Conservation (phyloP, 1,140 invertebrate genomes). For the Meloidogyne floridensis region DNA sequence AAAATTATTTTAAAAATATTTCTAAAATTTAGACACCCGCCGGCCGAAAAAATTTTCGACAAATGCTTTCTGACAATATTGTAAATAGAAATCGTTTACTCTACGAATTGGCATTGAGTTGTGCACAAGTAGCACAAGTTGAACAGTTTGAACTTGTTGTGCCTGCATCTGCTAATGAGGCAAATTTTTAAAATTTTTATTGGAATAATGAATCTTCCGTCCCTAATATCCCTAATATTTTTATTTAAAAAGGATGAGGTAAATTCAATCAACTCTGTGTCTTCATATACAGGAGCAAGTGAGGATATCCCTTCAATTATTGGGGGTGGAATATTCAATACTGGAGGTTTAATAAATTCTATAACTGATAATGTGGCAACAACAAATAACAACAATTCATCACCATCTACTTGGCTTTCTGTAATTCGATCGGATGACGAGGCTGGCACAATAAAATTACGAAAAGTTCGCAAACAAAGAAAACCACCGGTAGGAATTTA, state of each 20-base stretch:
- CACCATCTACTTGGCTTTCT: constrained; percentile 10
- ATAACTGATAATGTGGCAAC: neutral
- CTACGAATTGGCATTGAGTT: constrained; percentile 54
- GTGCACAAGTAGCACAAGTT: constrained; percentile 52
- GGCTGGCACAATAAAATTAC: constrained; percentile 29
- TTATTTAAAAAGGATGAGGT: neutral
- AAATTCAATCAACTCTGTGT: constrained; percentile 17
- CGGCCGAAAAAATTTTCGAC: constrained; percentile 35
- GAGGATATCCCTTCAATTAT: neutral
- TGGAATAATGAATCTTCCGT: no score
- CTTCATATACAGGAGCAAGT: constrained; percentile 10
- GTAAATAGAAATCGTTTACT: constrained; percentile 47
- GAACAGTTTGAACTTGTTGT: constrained; percentile 54
- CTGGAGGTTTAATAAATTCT: neutral
- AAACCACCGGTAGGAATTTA: constrained; percentile 31
- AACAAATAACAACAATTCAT: neutral
- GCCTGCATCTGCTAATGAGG: constrained; percentile 32
- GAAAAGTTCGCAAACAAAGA: constrained; percentile 33
- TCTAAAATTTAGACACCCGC: constrained; percentile 36
- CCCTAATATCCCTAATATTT: neutral
- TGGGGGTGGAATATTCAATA: neutral
- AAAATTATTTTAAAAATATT: neutral
- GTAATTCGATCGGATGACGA: constrained; percentile 37
- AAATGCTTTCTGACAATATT: constrained; percentile 31
- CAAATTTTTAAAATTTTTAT: neutral